Conservation (phyloP, 2,888 invertebrate species). For the Plebejus argus region DNA sequence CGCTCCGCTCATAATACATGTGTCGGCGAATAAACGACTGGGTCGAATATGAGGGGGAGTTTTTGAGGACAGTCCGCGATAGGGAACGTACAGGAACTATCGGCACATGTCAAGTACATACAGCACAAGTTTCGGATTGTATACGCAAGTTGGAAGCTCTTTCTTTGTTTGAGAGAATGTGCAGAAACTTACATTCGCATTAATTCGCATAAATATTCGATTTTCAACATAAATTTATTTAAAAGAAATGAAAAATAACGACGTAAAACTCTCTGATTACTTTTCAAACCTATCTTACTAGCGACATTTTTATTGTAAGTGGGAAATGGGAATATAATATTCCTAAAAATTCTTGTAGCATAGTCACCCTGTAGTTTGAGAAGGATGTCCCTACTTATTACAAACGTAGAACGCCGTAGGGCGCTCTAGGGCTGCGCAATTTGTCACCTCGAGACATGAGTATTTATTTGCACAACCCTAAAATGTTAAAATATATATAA, state of each 20-base stretch:
- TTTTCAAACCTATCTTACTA: too few species aligned
- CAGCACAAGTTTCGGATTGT: too few species aligned
- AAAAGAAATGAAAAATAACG: too few species aligned
- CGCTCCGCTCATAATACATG: conserved; percentile 27
- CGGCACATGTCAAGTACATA: too few species aligned
- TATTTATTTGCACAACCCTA: not conserved
- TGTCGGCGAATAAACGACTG: not conserved
- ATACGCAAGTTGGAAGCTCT: too few species aligned
- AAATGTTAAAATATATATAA: not conserved
- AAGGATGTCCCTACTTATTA: conserved; percentile 43
- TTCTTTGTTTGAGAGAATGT: too few species aligned
- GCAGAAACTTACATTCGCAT: too few species aligned
- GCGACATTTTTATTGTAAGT: too few species aligned
- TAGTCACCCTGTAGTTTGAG: conserved; percentile 33
- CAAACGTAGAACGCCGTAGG: conserved; percentile 37
- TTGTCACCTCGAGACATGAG: not conserved
- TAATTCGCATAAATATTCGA: too few species aligned
- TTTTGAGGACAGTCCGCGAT: not conserved
- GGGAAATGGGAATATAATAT: not conserved
- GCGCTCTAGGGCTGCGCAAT: conserved; percentile 40
- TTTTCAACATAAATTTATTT: too few species aligned
- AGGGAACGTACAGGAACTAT: too few species aligned
- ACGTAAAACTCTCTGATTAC: too few species aligned
- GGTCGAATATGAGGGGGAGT: not conserved
- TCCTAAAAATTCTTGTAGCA: not conserved